Conservation (phyloP, 2,113 vertebrate genomes). For the Asarcornis scutulata region DNA sequence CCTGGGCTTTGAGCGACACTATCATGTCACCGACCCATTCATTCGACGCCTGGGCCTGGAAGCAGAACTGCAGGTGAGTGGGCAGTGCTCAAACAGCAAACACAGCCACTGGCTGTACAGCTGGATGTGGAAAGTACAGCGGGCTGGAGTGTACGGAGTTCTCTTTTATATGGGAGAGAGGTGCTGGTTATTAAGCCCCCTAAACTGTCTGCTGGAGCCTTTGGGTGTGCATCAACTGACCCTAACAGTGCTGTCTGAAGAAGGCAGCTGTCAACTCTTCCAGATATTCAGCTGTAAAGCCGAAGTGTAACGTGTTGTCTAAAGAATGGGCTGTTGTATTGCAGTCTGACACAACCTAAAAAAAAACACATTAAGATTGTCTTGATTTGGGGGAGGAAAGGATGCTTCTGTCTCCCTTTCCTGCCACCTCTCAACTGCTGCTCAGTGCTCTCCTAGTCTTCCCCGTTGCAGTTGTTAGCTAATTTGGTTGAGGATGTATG, state of each 20-base stretch:
- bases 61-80: slow-evolving; percentile 91
- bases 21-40: slow-evolving; percentile 96
- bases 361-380: background rate
- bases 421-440: background rate
- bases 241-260: background rate
- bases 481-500: background rate
- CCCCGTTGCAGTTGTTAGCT: background rate
- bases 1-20: slow-evolving; percentile 88
- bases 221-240: background rate
- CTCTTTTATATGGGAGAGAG: background rate
- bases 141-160: accelerated
- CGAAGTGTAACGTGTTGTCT: background rate
- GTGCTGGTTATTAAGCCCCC: background rate
- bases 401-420: background rate
- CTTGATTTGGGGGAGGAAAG: background rate
- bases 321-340: background rate
- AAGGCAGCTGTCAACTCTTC: background rate
- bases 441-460: background rate
- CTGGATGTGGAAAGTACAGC: background rate
- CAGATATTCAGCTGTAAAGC: background rate
- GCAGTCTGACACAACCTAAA: background rate
- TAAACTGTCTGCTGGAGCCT: background rate
- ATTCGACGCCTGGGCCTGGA: slow-evolving; percentile 95
- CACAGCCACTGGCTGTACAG: accelerated
- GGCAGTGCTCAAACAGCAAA: background rate